Base-by-base conservation (phyloP, 2,888 invertebrate genomes). In the Dryomyza anilis region DNA sequence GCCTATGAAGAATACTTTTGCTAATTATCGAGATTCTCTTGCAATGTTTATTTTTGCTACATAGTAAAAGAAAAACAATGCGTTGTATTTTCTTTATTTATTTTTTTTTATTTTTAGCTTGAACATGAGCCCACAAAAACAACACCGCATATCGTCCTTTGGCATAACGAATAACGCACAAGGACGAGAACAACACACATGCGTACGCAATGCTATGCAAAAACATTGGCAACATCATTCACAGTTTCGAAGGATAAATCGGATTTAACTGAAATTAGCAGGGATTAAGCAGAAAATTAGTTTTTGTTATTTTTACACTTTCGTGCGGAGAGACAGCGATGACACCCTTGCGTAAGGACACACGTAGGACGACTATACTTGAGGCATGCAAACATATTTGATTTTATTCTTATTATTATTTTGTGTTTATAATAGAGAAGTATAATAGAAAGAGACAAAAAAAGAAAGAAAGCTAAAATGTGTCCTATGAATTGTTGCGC, bases 201-300 rank as follows among this genome's bases (percentile, higher is more conserved):
- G 27, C 30, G 6, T 30, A 39, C 23, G 52, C 19, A 52, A 36
- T 48, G 33, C 21, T 29, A 23, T 16, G n/a, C 33, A 33, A 48
- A 46, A 33, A 59, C 36, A 52, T 21, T 21, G 12, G 33, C 50
- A 52, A 43, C 16, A 21, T 27, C 27, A 21, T 27, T 46, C 58
- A 14, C 27, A 12, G 25, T 25, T 36, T 61, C 53, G 16, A 27
- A 53, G 39, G 33, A 61, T 61, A 52, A 61, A 71, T 70, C 55
- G 69, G 72, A 71, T 74, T 73, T 72, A 74, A 74, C 70, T 72
- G 73, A 74, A 73, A 74, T 74, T 74, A 74, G 72, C 73, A 69
- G 57, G 72, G 73, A 74, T 74, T 74, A 74, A 68, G 72, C 66
- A 67, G 63, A 66, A 74, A 74, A 74, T 74, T 73, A 73, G 73